A percentile compares a stretch with the other conserved stretches of the same genome.
Evolutionary conservation across 2,113 vertebrate genomes (phyloP).

Genomic region (Lota lota): DNA sequence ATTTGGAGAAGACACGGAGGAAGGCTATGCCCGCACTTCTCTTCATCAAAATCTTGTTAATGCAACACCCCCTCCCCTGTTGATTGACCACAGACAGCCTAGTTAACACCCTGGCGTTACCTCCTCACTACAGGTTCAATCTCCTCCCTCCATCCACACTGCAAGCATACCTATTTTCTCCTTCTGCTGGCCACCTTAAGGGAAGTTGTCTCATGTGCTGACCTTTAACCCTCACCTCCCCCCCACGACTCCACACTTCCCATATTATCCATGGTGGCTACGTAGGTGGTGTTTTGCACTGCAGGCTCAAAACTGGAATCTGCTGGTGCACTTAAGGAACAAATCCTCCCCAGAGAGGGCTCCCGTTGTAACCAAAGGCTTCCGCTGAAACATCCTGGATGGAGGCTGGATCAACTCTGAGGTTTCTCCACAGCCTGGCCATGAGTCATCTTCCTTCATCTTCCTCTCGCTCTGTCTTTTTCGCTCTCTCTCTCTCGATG

Average conservation of each 20-base stretch:
- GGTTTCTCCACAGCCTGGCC: slow-evolving; percentile 22
- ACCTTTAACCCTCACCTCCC: neutral
- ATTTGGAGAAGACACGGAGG: slow-evolving; percentile 57
- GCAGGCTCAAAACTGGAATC: neutral
- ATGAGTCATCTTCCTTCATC: slow-evolving; percentile 20
- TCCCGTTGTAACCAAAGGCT: neutral
- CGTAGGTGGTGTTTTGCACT: neutral
- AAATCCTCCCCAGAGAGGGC: neutral
- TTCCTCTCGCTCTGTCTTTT: neutral
- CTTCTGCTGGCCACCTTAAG: no score
- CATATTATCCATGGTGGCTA: neutral
- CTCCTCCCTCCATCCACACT: neutral
- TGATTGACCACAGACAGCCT: slow-evolving; percentile 28
- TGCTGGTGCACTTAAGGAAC: neutral
- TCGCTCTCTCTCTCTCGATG: neutral
- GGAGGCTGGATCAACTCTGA: slow-evolving; percentile 10
- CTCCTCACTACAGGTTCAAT: slow-evolving; percentile 7
- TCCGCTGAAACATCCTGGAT: neutral
- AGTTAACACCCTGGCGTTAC: slow-evolving; percentile 12
- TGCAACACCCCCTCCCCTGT: slow-evolving; percentile 8
- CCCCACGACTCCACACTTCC: neutral
- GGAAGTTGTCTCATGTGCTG: neutral
- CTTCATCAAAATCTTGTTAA: slow-evolving; percentile 43
- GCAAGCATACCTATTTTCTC: slow-evolving; percentile 1
- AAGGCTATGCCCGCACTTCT: slow-evolving; percentile 34